Evolutionary conservation across 1,140 invertebrate genomes (phyloP), one percentile per base, ranked within the genome.

Genomic region (Ptiloglossa arizonensis): DNA sequence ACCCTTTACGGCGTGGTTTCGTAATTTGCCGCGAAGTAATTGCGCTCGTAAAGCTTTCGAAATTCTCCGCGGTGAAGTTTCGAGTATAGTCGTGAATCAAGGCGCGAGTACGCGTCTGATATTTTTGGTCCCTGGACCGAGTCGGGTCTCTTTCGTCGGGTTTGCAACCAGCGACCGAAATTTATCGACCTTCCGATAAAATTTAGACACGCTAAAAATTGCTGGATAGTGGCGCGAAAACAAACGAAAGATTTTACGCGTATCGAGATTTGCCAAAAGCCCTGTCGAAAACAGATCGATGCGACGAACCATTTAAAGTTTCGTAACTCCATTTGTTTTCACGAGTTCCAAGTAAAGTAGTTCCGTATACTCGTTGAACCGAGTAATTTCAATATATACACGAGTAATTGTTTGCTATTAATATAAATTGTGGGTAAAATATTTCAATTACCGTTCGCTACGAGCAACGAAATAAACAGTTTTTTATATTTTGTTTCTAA

Each of bases 161-260:
- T 22, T 22, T n/a, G 41, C 9, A 48, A 54, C 24, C 17, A 27
- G 19, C 24, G 27, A 8, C n/a, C 19, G 46, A 73, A 41, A 63
- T 41, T 63, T 63, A 50, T 62, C 22, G 54, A 38, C 59, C 59
- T 56, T 66, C 35, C 6, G 24, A 56, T 56, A 52, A 66, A 74
- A 74, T 74, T 52, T 66, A 74, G 50, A 44, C 35, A 13, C 19
- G 2, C 50, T 4, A 64, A 66, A 54, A 74, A 56, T 66, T 54
- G 13, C 35, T 54, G 59, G 24, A 73, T 38, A 50, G 2, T 5
- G 17, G 9, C n/a, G 9, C 24, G 9, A 24, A 41, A 19, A 56
- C 67, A 52, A 56, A 29, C 54, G 17, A 27, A 38, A 22, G 19
- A 56, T 22, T n/a, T 60, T 13, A 59, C 68, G n/a, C n/a, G 22